phyloP scores from a whole-genome alignment of 1,140 invertebrate genomes.

The Uloborus diversus region DNA sequence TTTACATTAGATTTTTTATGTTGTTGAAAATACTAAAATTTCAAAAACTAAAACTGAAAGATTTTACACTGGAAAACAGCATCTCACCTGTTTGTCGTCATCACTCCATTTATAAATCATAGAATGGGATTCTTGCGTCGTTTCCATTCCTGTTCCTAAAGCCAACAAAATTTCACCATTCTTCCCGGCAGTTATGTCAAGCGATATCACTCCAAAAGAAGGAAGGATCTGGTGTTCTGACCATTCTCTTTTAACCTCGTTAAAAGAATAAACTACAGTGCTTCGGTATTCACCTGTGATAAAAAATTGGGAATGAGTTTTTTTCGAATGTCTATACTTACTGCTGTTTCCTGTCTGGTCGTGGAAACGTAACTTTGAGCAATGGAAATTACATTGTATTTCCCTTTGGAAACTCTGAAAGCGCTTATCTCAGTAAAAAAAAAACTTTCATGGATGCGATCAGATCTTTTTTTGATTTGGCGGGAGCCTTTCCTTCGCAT shows the following conservation, averaged over 20 bases:
- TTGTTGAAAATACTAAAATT: background rate
- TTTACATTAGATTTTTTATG: too few species aligned
- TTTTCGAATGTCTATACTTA: too few species aligned
- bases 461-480: too few species aligned
- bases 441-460: too few species aligned
- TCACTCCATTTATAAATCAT: conserved; percentile 36
- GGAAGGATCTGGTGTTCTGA: conserved; percentile 24
- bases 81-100: conserved; percentile 6
- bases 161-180: conserved; percentile 12
- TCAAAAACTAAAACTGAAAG: background rate
- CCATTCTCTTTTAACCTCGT: conserved; percentile 22
- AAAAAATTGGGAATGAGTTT: too few species aligned
- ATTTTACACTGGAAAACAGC: background rate
- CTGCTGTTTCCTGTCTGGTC: too few species aligned
- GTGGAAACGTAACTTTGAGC: background rate
- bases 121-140: background rate
- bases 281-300: conserved; percentile 18
- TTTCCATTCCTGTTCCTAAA: conserved; percentile 26
- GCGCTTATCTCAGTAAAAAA: too few species aligned
- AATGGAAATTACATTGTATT: background rate
- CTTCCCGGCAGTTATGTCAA: background rate
- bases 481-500: too few species aligned
- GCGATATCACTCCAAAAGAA: conserved; percentile 13
- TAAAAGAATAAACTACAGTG: conserved; percentile 14
- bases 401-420: too few species aligned